A percentile compares a stretch with the other conserved stretches of the same genome.
Evolutionary conservation across 2,888 invertebrate genomes (phyloP).

Genomic region (Drosophila peninsularis): DNA sequence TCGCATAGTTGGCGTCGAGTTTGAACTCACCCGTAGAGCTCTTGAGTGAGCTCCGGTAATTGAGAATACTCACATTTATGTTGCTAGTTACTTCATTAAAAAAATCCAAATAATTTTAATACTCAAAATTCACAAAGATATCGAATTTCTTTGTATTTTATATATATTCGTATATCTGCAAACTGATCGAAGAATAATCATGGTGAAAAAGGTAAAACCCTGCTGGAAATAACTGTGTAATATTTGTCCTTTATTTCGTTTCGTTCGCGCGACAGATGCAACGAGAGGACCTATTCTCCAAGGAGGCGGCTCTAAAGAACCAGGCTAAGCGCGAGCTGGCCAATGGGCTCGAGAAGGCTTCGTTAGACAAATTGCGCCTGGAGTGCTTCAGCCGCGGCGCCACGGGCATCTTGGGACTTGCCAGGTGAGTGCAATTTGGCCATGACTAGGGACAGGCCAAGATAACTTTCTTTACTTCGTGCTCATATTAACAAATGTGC

Average conservation of each 20-base stretch:
- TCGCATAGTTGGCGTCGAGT: background rate
- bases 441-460: background rate
- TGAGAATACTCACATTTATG: background rate
- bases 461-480: conserved; percentile 1
- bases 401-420: conserved; percentile 93
- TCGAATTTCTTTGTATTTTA: background rate
- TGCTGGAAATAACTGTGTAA: background rate
- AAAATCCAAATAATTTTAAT: background rate
- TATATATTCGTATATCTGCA: background rate
- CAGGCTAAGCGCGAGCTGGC: conserved; percentile 89
- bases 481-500: conserved; percentile 39
- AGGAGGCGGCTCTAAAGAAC: conserved; percentile 91
- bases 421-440: conserved; percentile 87
- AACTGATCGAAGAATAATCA: background rate
- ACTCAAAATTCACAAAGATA: background rate
- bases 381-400: conserved; percentile 94
- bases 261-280: conserved; percentile 58
- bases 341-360: conserved; percentile 88
- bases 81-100: background rate
- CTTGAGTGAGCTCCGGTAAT: background rate
- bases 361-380: conserved; percentile 92
- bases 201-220: background rate
- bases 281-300: conserved; percentile 83
- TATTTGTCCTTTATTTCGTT: background rate
- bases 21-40: background rate